A percentile compares a stretch with the other conserved stretches of the same genome.
Evolutionary conservation across 2,113 vertebrate genomes (phyloP).

Genomic region (Antigone vipio): DNA sequence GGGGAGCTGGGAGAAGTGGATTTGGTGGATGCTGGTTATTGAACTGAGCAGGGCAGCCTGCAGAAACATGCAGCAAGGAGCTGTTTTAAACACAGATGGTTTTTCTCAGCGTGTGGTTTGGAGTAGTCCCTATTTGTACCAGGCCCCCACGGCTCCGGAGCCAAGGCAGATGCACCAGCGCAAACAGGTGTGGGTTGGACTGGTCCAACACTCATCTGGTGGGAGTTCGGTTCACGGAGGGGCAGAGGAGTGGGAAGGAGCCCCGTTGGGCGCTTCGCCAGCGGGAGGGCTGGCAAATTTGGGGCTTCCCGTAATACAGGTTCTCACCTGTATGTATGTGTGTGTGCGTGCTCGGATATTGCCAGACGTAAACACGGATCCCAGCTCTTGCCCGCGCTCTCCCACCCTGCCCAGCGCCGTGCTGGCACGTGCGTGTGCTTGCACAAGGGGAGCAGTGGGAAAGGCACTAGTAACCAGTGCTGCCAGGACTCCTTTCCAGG

Average conservation of each 20-base stretch:
- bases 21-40: accelerated
- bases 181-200: constrained; percentile 18
- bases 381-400: accelerated
- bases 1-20: background rate
- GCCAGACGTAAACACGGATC: background rate
- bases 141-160: background rate
- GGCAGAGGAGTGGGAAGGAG: background rate
- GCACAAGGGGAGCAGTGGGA: background rate
- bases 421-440: background rate
- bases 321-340: background rate
- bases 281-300: background rate
- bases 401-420: background rate
- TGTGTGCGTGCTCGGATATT: accelerated
- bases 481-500: background rate
- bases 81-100: background rate
- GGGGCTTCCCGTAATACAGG: background rate
- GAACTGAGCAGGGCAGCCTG: background rate
- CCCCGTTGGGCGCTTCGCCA: background rate
- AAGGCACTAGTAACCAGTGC: accelerated
- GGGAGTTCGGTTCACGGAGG: background rate
- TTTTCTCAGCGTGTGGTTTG: background rate
- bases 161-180: constrained; percentile 19
- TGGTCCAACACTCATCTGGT: background rate
- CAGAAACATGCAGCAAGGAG: background rate
- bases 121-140: background rate